Base-by-base conservation (phyloP, 1,140 invertebrate genomes). In the Goniozus legneri region DNA sequence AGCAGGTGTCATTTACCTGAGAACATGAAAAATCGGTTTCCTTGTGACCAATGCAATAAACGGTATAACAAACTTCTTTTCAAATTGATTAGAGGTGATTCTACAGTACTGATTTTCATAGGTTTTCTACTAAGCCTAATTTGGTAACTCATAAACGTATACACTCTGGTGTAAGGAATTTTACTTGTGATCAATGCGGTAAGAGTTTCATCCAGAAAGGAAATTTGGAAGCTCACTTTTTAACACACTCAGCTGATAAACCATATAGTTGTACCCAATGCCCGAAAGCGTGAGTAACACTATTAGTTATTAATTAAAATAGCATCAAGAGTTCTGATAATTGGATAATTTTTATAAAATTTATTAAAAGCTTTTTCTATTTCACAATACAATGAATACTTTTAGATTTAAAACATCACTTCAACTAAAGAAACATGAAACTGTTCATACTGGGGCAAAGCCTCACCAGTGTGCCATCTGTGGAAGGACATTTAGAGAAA, bases 391-490 rank as follows among this genome's bases (percentile, higher is more conserved):
- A 47, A 34, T 38, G 8, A 38, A 54, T 40, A 31, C 36, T 53
- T 58, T 0, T 42, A 76, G 71, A 18, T 80, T 84, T 54, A 84
- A 82, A 70, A 82, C 77, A 1, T 64, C 71, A 3, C 48, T 78
- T 18, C 77, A 78, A 47, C 58, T 79, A 22, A 75, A 74, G 24
- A 78, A 81, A 47, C 83, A 85, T 51, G 76, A 80, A 14, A 79
- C 79, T 13, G 80, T 84, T 38, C 84, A 86, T 67, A 82, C 82
- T 2, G 82, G 85, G 1, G 79, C 83, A 7, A 88, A 88, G 64
- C 85, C 85, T 0, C 87, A 87, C 68, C 80, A 85, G 24, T 91
- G 88, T 65, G 80, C 84, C 22, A 80, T 84, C 32, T 91, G 88
- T 60, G 84, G 84, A 1, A 75, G 84, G 51, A 80, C 82, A 47